Evolutionary conservation across 1,140 invertebrate genomes (phyloP).

Genomic region (Euwallacea fornicatus): DNA sequence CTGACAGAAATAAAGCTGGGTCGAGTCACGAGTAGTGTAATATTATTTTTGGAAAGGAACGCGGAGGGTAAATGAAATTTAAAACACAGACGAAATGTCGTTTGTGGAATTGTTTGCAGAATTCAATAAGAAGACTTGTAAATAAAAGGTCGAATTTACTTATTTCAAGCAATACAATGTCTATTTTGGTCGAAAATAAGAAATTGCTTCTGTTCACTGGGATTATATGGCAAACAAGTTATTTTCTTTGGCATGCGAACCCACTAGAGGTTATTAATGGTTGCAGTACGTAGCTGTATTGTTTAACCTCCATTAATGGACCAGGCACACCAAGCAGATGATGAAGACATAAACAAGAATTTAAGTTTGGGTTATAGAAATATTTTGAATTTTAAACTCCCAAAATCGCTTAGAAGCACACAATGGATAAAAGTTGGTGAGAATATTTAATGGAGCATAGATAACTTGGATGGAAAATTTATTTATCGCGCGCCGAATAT

Average conservation of each 20-base stretch:
- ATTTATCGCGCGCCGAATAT: too few relatives aligned
- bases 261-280: too few relatives aligned
- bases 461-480: background rate
- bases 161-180: background rate
- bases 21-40: constrained; percentile 6
- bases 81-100: background rate
- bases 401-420: background rate
- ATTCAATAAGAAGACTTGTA: constrained; percentile 1
- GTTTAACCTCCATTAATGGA: too few relatives aligned
- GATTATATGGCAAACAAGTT: background rate
- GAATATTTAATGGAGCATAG: constrained; percentile 8
- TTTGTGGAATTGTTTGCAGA: constrained; percentile 2
- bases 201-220: too few relatives aligned
- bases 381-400: background rate
- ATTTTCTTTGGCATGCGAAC: background rate
- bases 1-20: constrained; percentile 5
- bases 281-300: too few relatives aligned
- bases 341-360: too few relatives aligned
- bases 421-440: background rate
- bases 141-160: constrained; percentile 1
- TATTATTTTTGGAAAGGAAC: constrained; percentile 7
- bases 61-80: constrained; percentile 4
- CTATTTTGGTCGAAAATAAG: too few relatives aligned
- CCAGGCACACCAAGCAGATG: too few relatives aligned
- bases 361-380: too few relatives aligned